Percentiles rank a stretch among this genome's conserved stretches.
phyloP scores from a whole-genome alignment of 37 sponge, comb jelly and placozoan species.

The Aplysina aerophoba region DNA sequence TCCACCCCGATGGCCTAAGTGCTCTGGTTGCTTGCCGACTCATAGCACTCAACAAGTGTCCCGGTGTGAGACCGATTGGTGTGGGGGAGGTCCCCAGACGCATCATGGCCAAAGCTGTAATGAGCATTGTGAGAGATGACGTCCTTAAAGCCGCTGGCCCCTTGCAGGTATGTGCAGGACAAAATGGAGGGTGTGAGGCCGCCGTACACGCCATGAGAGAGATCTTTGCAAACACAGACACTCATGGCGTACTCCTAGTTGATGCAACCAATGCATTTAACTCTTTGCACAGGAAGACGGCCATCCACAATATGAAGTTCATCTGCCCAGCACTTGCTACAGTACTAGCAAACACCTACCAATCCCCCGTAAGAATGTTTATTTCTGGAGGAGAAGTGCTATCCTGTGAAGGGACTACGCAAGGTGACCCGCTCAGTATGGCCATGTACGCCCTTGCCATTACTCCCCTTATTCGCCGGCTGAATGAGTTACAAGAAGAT shows the following conservation, averaged over 20 bases:
- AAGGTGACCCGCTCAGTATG: background rate
- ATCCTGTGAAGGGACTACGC: constrained; percentile 10
- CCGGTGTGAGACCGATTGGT: constrained; percentile 8
- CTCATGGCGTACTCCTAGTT: background rate
- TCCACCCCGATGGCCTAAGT: background rate
- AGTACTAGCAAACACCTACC: background rate
- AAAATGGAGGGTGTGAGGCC: constrained; percentile 3
- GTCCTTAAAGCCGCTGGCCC: background rate
- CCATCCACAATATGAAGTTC: background rate
- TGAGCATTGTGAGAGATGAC: background rate
- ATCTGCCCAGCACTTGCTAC: background rate
- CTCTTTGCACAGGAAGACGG: background rate
- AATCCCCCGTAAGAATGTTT: background rate
- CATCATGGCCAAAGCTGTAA: background rate
- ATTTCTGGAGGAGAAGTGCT: background rate
- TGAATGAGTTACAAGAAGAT: background rate
- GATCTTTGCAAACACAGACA: background rate
- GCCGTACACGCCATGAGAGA: background rate
- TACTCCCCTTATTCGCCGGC: background rate
- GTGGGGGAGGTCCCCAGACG: constrained; percentile 1
- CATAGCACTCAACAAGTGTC: background rate
- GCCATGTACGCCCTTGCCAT: constrained; percentile 30
- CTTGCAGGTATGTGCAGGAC: background rate
- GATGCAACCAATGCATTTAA: constrained; percentile 14
- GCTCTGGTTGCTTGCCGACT: background rate